Percentiles rank a stretch among this genome's conserved stretches.
These are phyloP conservation scores for Mylabris sibirica DNA, from an alignment of 2,888 invertebrate species.

Conservation along the genomic window DNA sequence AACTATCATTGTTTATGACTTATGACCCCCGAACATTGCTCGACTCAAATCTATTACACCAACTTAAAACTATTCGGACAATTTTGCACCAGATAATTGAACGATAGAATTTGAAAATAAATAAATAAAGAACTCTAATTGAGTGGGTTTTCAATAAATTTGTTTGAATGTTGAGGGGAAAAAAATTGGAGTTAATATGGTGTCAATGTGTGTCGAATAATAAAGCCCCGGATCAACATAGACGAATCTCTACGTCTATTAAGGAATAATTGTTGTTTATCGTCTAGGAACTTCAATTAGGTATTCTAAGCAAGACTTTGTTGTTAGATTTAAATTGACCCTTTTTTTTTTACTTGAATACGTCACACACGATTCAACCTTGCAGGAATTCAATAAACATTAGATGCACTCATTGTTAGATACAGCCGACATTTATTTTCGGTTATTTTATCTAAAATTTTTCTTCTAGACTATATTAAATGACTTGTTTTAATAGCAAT, in stretches of 20 bases:
- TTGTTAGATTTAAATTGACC: slow-evolving; percentile 39
- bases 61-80: neutral
- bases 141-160: neutral
- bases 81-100: neutral
- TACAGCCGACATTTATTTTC: slow-evolving; percentile 1
- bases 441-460: neutral
- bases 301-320: slow-evolving; percentile 43
- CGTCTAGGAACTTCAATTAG: slow-evolving; percentile 50
- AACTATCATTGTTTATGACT: slow-evolving; percentile 29
- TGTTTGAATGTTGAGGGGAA: slow-evolving; percentile 13
- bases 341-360: slow-evolving; percentile 25
- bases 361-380: slow-evolving; percentile 30
- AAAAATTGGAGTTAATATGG: slow-evolving; percentile 18
- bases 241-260: slow-evolving; percentile 50
- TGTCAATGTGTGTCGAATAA: slow-evolving; percentile 32
- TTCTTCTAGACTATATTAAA: neutral
- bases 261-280: slow-evolving; percentile 55
- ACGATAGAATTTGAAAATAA: no score
- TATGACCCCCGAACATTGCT: slow-evolving; percentile 28
- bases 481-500: neutral
- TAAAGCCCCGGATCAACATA: slow-evolving; percentile 40
- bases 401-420: slow-evolving; percentile 12
- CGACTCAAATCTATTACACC: neutral
- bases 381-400: slow-evolving; percentile 20
- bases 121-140: neutral